Evolutionary conservation across 2,113 vertebrate genomes (phyloP).

Genomic region (Hipposideros armiger): DNA sequence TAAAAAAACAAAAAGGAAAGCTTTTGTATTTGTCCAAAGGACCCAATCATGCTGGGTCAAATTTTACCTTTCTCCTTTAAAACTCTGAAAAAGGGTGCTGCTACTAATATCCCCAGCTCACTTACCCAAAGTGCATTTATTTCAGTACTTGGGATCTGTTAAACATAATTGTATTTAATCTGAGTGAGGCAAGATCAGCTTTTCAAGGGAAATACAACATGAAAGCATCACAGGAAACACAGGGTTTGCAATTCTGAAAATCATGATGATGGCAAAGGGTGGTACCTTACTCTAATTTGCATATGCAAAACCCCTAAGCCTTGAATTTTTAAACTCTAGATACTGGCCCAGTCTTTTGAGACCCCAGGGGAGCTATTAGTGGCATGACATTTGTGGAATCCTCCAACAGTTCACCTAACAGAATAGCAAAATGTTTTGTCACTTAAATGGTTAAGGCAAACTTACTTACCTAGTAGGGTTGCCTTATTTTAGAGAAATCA

Average conservation of each 20-base stretch:
- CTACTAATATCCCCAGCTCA: background rate
- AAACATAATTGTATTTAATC: background rate
- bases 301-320: background rate
- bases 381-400: background rate
- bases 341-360: background rate
- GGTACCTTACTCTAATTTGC: background rate
- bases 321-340: background rate
- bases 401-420: background rate
- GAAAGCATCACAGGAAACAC: background rate
- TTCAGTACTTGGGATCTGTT: background rate
- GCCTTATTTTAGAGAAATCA: conserved; percentile 35
- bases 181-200: background rate
- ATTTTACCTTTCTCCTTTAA: background rate
- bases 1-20: background rate
- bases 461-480: background rate
- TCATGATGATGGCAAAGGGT: background rate
- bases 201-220: background rate
- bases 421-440: background rate
- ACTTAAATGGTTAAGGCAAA: background rate
- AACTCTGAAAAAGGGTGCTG: background rate
- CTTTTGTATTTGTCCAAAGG: background rate
- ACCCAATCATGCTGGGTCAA: background rate
- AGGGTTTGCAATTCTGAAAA: background rate
- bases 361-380: background rate
- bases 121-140: background rate